These are phyloP conservation scores for Callorhinus ursinus DNA, from an alignment of 2,113 vertebrate genomes.

Conservation along the genomic window DNA sequence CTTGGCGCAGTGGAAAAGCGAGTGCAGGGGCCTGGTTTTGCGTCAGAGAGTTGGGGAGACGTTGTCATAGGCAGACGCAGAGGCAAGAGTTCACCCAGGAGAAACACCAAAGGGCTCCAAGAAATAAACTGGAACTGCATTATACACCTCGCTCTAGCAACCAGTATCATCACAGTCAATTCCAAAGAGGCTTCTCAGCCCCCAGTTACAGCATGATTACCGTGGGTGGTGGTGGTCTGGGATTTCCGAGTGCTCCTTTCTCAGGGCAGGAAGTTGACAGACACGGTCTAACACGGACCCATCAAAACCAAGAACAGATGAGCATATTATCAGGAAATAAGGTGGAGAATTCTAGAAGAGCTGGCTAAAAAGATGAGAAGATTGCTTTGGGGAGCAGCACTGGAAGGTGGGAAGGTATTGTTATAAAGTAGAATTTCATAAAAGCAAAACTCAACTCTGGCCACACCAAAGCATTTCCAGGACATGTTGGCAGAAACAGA, in stretches of 20 bases:
- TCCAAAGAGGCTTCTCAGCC: not conserved
- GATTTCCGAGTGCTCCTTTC: not conserved
- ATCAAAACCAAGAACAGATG: not conserved
- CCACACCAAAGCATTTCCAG: not conserved
- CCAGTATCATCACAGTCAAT: not conserved
- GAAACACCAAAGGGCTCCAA: not conserved
- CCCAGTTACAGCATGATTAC: not conserved
- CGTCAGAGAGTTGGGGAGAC: not conserved
- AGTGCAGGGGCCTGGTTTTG: not conserved
- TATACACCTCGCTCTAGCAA: not conserved
- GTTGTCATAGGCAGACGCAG: too few relatives aligned
- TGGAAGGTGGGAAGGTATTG: not conserved
- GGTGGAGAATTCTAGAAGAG: not conserved
- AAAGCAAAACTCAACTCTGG: not conserved
- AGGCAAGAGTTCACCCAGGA: not conserved
- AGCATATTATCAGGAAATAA: not conserved
- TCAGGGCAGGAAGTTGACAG: not conserved
- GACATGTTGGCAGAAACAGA: not conserved
- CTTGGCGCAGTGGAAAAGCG: not conserved
- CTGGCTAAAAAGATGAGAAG: not conserved
- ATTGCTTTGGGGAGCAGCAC: not conserved
- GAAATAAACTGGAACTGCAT: not conserved
- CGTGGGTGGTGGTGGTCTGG: too few relatives aligned
- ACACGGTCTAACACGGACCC: not conserved
- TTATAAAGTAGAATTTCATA: slow-evolving; percentile 7